Conservation (phyloP, 1,140 invertebrate genomes). For the Metopolophium dirhodum region DNA sequence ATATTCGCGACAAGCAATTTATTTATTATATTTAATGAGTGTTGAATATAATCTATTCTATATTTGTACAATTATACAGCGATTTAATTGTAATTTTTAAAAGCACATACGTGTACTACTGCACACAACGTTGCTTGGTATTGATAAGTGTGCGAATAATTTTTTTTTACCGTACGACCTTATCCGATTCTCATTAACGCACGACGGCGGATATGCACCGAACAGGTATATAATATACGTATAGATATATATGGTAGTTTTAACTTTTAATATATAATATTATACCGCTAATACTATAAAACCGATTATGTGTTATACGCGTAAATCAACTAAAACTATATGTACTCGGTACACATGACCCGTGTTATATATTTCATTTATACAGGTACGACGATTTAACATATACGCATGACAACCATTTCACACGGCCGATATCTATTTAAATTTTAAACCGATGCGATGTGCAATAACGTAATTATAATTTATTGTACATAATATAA, state of each 20-base stretch:
- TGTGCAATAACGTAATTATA: not conserved
- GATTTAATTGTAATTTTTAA: conserved; percentile 14
- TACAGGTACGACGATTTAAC: not conserved
- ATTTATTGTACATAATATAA: not conserved
- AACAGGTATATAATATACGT: too few relatives aligned
- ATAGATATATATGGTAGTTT: too few relatives aligned
- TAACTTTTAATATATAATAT: not conserved
- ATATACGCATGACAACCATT: not conserved
- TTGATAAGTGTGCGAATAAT: not conserved
- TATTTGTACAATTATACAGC: not conserved
- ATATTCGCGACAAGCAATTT: not conserved
- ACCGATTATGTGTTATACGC: not conserved
- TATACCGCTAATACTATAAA: not conserved
- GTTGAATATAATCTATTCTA: not conserved
- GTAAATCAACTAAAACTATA: not conserved
- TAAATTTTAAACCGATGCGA: not conserved
- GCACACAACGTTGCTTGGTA: not conserved
- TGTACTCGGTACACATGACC: not conserved
- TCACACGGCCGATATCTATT: not conserved
- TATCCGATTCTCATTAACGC: too few relatives aligned
- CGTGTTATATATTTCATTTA: not conserved
- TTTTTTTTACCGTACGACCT: too few relatives aligned
- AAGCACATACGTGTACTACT: not conserved
- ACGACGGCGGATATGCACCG: too few relatives aligned
- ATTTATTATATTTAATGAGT: not conserved